Evolutionary conservation across 1,140 invertebrate species (phyloP), one percentile per base, ranked within the genome.

Genomic region (Sycophila sp.): DNA sequence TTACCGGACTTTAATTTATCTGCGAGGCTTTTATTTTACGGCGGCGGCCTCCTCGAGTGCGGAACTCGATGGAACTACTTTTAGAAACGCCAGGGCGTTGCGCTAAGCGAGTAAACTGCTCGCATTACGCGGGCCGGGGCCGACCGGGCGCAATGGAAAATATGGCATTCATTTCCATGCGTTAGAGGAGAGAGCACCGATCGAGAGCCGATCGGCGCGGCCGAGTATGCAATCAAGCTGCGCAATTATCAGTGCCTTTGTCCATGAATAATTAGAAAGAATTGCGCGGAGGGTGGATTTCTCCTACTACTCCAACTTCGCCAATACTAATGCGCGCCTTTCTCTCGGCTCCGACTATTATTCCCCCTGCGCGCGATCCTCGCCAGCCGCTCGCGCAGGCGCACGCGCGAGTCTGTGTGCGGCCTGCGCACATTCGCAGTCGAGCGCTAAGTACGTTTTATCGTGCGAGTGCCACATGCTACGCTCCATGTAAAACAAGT

Each of bases 241-340:
- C 75, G 76, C 78, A 80, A 81, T 81, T 80, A 81, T 81, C 80
- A 74, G 71, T 73, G 79, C 77, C 78, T 81, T 81, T 80, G 79
- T 81, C 78, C 79, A 79, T 80, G 80, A 80, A 81, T 81, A 81
- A 81, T 81, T 80, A 78, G 77, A 80, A 81, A 80, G 78, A 76
- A 78, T 60, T 24, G 70, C n/a, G n/a, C 30, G 58, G 38, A 53
- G 70, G 49, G 76, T 67, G 65, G 45, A 32, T 47, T 40, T 13
- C 17, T 42, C n/a, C 49, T 13, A 58, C 58, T 68, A 51, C 19
- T 58, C 58, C 62, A 59, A 56, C 62, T 74, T 74, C 42, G 47
- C 30, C 73, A 49, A 45, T 60, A 76, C 73, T 69, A 17, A 19
- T 17, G 15, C 64, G 28, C 56, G 64, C 71, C 63, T 72, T 67